Evolutionary conservation across 2,797 vertebrate genomes (phyloP).

Genomic region (Centropyge bicolor): DNA sequence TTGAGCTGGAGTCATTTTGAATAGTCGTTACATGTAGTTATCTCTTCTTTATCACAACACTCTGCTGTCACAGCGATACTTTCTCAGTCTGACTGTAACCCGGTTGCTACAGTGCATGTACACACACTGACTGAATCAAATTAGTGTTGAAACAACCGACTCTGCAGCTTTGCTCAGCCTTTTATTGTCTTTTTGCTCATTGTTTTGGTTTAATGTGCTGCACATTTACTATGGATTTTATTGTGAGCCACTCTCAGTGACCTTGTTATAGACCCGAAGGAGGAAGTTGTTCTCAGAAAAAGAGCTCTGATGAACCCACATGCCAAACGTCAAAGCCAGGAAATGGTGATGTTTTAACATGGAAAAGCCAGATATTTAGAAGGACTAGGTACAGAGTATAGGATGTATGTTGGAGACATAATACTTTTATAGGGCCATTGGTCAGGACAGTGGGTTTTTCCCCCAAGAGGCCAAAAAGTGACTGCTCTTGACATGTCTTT

Average conservation of each 20-base stretch:
- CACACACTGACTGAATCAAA: neutral
- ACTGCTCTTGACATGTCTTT: neutral
- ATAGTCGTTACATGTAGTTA: neutral
- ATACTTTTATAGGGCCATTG: neutral
- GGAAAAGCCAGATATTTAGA: neutral
- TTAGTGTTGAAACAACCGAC: neutral
- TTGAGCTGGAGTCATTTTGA: slow-evolving; percentile 3
- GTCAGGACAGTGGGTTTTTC: neutral
- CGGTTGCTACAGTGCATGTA: neutral
- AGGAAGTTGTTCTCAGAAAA: neutral
- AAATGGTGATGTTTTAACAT: neutral
- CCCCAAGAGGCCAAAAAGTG: neutral
- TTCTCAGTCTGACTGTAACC: neutral
- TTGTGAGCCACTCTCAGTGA: neutral
- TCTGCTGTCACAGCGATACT: neutral
- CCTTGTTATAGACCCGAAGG: neutral
- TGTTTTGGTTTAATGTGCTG: neutral
- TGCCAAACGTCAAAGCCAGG: neutral
- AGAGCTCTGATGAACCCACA: neutral
- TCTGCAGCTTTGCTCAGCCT: neutral
- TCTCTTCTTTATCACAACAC: neutral
- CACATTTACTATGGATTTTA: neutral
- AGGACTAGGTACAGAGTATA: neutral
- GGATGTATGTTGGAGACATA: neutral
- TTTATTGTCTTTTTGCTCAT: neutral